Evolutionary conservation across 2,113 vertebrate genomes (phyloP).

Genomic region (Arvicanthis niloticus): DNA sequence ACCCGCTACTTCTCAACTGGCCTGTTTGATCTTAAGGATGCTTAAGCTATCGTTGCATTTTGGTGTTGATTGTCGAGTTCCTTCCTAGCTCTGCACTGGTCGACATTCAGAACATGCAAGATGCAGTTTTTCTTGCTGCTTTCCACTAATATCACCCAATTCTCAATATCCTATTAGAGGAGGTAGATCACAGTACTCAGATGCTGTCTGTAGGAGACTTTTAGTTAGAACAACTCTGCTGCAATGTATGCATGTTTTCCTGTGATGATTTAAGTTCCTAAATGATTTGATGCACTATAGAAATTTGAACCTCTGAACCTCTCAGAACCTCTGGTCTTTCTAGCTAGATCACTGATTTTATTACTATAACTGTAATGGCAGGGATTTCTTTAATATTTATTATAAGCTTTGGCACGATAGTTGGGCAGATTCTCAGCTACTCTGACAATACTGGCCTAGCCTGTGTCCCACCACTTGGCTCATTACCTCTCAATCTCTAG

Average conservation of each 20-base stretch:
- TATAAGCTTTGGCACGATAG: too few relatives aligned
- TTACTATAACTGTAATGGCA: background rate
- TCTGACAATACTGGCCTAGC: too few relatives aligned
- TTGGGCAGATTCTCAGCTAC: too few relatives aligned
- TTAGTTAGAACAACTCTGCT: background rate
- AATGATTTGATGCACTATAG: background rate
- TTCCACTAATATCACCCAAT: background rate
- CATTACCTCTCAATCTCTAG: too few relatives aligned
- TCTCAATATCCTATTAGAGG: background rate
- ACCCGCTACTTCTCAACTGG: background rate
- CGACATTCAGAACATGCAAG: background rate
- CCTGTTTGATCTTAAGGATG: background rate
- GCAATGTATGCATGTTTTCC: background rate
- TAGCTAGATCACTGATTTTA: background rate
- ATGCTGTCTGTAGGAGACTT: background rate
- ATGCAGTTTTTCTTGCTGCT: background rate
- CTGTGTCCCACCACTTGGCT: too few relatives aligned
- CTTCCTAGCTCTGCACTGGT: background rate
- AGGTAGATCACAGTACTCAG: background rate
- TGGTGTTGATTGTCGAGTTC: background rate
- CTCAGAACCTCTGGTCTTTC: background rate
- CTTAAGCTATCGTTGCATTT: background rate
- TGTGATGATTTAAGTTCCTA: background rate
- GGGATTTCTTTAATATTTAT: too few relatives aligned
- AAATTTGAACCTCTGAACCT: background rate